Evolutionary conservation across 37 sponge, comb jelly and placozoan species (phyloP), one percentile per base, ranked within the genome.

Genomic region (Cliona cf. orientalis): DNA sequence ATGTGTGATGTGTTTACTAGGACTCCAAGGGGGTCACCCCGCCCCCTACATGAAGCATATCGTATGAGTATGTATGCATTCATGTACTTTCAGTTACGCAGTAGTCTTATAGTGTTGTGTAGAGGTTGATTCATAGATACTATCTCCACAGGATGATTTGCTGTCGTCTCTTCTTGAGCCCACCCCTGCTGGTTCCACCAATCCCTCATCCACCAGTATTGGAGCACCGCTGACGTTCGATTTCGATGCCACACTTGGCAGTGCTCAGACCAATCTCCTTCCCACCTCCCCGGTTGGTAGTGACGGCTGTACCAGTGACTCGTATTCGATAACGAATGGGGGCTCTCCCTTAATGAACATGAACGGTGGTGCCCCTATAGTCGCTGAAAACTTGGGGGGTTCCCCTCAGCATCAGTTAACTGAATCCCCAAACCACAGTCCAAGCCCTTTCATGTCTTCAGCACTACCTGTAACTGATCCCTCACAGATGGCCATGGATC

Each of bases 201-300:
- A 25, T 3, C 6, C 42, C 61, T 32, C 6, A 39, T 14, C 74
- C 5, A 6, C 41, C 49, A 6, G 36, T 60, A 25, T 26, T 5
- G 78, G 9, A 3, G 39, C 57, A 1, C 23, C 59, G 32, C 23
- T 75, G 75, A 72, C 9, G 9, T 72, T 72, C 12, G 40, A 39
- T 35, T 35, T 69, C 9, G n/a, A 26, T n/a, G n/a, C n/a, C n/a
- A n/a, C n/a, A 53, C 21, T 33, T 36, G 40, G 25, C 58, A 42
- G 4, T 28, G 28, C n/a, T 33, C 26, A 28, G 61, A 42, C 28
- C 59, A 42, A n/a, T 23, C 43, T 19, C 29, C 29, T 39, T 3
- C 76, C 76, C 1, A 69, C 31, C 55, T 77, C 88, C 35, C 81
- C 88, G n/a, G 14, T 42, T 7, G 55, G 37, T 53, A 76, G 76